phyloP scores from a whole-genome alignment of 1,140 invertebrate species.

The Psilanteris sp. region DNA sequence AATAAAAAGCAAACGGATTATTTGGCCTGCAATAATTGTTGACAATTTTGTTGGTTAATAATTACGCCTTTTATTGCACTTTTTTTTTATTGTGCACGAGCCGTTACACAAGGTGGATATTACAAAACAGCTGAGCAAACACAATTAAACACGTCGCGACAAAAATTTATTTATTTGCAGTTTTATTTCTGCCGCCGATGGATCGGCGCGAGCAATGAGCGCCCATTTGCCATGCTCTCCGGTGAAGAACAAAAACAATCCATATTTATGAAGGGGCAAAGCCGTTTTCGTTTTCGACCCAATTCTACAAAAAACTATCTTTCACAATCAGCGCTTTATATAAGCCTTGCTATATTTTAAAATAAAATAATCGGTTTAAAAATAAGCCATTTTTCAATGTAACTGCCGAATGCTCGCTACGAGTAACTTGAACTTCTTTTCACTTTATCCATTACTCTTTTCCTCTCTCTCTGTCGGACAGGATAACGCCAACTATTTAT shows the following conservation, averaged over 20 bases:
- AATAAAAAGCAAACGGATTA: no score
- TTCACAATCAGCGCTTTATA: constrained; percentile 4
- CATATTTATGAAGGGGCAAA: neutral
- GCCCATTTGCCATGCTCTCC: neutral
- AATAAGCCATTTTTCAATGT: constrained; percentile 12
- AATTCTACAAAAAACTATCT: constrained; percentile 12
- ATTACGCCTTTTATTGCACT: constrained; percentile 5
- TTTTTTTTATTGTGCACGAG: constrained; percentile 9
- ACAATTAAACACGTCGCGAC: constrained; percentile 13
- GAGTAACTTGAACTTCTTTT: constrained; percentile 1
- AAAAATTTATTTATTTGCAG: neutral
- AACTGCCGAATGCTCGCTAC: neutral
- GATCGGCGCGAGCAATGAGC: no score
- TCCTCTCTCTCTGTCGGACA: constrained; percentile 1
- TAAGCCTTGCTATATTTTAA: constrained; percentile 8
- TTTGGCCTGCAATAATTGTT: no score
- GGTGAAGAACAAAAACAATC: neutral
- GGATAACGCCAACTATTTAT: constrained; percentile 39
- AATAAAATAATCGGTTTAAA: constrained; percentile 12
- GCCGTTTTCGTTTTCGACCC: neutral
- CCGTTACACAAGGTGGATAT: constrained; percentile 8
- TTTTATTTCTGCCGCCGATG: constrained; percentile 1
- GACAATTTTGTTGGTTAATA: no score
- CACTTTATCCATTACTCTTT: constrained; percentile 12
- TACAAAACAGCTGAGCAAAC: constrained; percentile 17